These are phyloP conservation scores for Columbina picui DNA, from an alignment of 2,113 vertebrate genomes.

Conservation along the genomic window DNA sequence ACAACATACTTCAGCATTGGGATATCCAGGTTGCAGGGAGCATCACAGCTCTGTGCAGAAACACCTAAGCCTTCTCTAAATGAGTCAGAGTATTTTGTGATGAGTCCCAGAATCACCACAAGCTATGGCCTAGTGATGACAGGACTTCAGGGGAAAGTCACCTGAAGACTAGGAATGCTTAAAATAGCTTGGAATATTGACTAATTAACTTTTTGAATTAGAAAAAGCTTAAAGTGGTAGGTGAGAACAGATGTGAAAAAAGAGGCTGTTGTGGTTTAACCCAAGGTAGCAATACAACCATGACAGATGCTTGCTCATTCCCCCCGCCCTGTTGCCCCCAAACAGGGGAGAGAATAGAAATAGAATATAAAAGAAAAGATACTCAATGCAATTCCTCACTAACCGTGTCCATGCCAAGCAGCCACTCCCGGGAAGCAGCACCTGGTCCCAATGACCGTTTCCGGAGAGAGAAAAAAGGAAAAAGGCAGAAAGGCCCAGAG, in stretches of 20 bases:
- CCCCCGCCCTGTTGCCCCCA: too few species aligned
- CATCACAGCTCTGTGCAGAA: not conserved
- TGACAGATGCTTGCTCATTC: too few species aligned
- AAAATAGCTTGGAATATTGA: not conserved
- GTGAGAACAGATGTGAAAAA: not conserved
- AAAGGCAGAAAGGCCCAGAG: too few species aligned
- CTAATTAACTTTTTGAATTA: not conserved
- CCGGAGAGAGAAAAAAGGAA: too few species aligned
- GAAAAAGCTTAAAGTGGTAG: not conserved
- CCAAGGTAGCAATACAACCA: too few species aligned
- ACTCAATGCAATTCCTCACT: too few species aligned
- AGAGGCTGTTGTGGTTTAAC: not conserved
- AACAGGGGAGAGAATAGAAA: too few species aligned
- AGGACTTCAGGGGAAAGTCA: not conserved
- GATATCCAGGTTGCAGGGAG: not conserved
- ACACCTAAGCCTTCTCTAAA: not conserved
- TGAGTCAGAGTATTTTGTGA: not conserved
- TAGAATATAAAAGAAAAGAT: too few species aligned
- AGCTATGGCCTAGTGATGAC: not conserved
- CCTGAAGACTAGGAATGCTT: not conserved
- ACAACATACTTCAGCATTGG: not conserved
- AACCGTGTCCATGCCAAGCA: too few species aligned
- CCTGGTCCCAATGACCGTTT: too few species aligned
- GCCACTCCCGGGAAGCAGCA: too few species aligned
- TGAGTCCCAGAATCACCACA: not conserved